Base-by-base conservation (phyloP, 2,797 vertebrate genomes). In the Oreortyx pictus region DNA sequence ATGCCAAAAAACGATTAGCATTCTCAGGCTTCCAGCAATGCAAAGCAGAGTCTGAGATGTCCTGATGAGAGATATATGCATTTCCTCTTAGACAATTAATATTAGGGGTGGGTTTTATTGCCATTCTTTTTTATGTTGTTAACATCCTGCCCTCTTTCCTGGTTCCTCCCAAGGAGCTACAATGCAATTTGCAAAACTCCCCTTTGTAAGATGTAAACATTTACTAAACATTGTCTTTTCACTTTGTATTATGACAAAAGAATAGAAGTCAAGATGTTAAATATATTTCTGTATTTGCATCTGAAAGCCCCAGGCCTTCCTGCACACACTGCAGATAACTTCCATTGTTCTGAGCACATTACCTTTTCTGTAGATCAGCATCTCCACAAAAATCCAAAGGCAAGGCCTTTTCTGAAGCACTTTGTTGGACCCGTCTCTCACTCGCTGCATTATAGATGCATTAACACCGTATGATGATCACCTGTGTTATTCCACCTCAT, bases 21-120 rank as follows among this genome's bases (percentile, higher is more conserved):
- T 92, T 96, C 95, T 91, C 92, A 92, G 90, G 95, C 93, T 97
- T 93, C 96, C 94, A 97, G 96, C 92, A 96, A 96, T 83, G 94
- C 95, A 96, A 94, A 95, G 92, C 73, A 96, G 94, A 95, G 65
- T 95, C 91, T 90, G 87, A 94, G 89, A 94, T 80, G 73, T 95
- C 87, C 95, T 96, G 96, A 95, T 96, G 96, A 96, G 94, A 97
- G 96, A 96, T 96, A 94, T 87, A 91, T 95, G 93, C 87, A 95
- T 96, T 96, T 96, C 96, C 97, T 97, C 76, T 86, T 92, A 95
- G 94, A 96, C 96, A 96, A 97, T 96, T 96, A 96, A 95, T 96
- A 95, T 90, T 93, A 96, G 93, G 94, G 93, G 94, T 94, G 94
- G 90, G 93, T 95, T 97, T 95, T 96, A 94, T 95, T 95, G 93